A percentile compares a stretch with the other conserved stretches of the same genome.
Conservation (phyloP, 2,888 invertebrate species). For the Abscondita cerata region DNA sequence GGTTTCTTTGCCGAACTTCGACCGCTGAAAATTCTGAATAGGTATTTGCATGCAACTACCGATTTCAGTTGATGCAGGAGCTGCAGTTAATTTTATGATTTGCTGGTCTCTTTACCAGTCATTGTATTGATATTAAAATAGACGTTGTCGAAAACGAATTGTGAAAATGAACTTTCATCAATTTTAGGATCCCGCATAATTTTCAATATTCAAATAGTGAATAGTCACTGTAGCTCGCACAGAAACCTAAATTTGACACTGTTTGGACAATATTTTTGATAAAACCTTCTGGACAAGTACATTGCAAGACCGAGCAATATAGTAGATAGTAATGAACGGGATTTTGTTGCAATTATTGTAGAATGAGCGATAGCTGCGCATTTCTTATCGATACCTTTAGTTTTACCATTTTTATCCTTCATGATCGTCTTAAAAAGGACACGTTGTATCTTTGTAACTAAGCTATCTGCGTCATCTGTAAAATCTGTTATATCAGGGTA, state of each 20-base stretch:
- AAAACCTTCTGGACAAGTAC: background rate
- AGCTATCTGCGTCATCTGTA: background rate
- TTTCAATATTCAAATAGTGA: background rate
- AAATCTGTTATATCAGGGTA: background rate
- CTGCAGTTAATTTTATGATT: background rate
- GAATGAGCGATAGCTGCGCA: background rate
- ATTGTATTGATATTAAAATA: background rate
- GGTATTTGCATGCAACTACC: background rate
- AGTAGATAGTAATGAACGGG: background rate
- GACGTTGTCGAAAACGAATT: background rate
- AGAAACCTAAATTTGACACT: background rate
- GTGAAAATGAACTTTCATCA: background rate
- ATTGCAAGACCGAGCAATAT: background rate
- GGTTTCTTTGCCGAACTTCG: background rate
- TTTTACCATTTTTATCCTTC: background rate
- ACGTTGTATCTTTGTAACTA: background rate
- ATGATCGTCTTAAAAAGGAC: background rate
- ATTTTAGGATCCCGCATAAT: background rate
- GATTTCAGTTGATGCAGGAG: background rate
- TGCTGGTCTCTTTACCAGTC: background rate
- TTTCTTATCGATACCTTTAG: background rate
- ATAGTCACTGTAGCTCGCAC: background rate
- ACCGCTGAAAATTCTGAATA: background rate
- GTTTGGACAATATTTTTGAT: background rate
- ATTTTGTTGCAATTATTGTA: background rate